phyloP scores from a whole-genome alignment of 2,888 invertebrate species.

The Coleophora flavipennella region DNA sequence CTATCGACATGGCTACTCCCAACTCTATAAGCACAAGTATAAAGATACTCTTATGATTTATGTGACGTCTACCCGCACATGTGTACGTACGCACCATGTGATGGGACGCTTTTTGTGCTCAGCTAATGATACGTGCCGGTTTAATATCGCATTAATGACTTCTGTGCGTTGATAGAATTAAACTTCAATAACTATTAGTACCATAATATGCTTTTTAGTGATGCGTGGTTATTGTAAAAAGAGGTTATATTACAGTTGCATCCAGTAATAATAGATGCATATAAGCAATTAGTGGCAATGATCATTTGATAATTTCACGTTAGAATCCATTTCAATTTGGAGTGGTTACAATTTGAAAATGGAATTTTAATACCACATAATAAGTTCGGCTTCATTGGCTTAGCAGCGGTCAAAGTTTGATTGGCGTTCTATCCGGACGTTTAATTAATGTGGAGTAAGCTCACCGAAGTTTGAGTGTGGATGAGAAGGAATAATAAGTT shows the following conservation, averaged over 20 bases:
- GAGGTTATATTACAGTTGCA: conserved; percentile 9
- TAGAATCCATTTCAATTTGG: conserved; percentile 47
- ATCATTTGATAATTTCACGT: conserved; percentile 34
- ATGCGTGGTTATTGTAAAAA: conserved; percentile 21
- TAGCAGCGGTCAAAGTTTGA: conserved; percentile 68
- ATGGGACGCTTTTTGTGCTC: conserved; percentile 46
- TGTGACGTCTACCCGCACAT: conserved; percentile 56
- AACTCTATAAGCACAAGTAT: conserved; percentile 45
- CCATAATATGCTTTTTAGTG: conserved; percentile 25
- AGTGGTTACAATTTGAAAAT: conserved; percentile 49
- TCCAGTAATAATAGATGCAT: conserved; percentile 14
- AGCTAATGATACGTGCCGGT: conserved; percentile 42
- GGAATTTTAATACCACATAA: conserved; percentile 68
- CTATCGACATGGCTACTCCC: conserved; percentile 59
- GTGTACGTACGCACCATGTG: conserved; percentile 56
- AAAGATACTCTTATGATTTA: conserved; percentile 68
- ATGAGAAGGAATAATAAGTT: conserved; percentile 27
- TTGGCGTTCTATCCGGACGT: conserved; percentile 64
- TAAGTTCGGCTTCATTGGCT: conserved; percentile 64
- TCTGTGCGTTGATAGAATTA: conserved; percentile 32
- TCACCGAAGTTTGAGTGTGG: conserved; percentile 43
- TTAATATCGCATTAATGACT: conserved; percentile 42
- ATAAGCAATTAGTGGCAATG: conserved; percentile 31
- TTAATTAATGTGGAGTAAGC: conserved; percentile 64
- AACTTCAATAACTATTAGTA: conserved; percentile 28